Percentiles rank a stretch among this genome's conserved stretches.
These are phyloP conservation scores for Lamellibrachia luymesi DNA, from an alignment of 1,140 invertebrate genomes.

Conservation along the genomic window DNA sequence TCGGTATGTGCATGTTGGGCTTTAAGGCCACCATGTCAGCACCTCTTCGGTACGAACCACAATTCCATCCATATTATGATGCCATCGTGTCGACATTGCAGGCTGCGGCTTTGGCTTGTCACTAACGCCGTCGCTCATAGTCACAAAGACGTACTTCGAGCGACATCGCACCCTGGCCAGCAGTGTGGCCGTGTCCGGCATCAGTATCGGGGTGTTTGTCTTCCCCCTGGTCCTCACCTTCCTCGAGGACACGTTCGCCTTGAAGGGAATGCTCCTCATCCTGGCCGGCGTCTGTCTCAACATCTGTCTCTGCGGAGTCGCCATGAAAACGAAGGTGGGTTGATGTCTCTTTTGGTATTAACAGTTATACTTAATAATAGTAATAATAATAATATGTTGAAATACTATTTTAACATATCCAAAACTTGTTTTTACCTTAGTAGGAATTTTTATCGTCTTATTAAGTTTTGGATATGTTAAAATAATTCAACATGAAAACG, in stretches of 20 bases:
- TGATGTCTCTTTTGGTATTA: neutral
- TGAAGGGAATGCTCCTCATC: constrained; percentile 19
- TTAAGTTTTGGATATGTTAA: no score
- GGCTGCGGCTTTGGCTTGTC: constrained; percentile 20
- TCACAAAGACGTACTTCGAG: constrained; percentile 20
- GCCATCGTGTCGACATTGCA: neutral
- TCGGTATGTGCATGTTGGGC: no score
- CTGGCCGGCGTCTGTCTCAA: constrained; percentile 13
- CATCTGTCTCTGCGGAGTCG: constrained; percentile 8
- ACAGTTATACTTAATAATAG: neutral
- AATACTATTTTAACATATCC: no score
- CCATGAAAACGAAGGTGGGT: constrained; percentile 6
- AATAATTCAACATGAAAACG: no score
- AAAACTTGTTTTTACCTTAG: no score
- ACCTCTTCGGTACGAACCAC: no score
- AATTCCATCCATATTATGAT: neutral
- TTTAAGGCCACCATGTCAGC: no score
- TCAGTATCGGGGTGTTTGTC: constrained; percentile 17
- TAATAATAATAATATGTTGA: no score
- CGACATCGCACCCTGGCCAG: neutral
- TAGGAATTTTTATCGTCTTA: no score
- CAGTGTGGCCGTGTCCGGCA: constrained; percentile 16
- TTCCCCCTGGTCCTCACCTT: constrained; percentile 11
- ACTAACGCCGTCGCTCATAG: constrained; percentile 20
- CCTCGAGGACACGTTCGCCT: constrained; percentile 13